phyloP scores from a whole-genome alignment of 2,113 vertebrate genomes.

The Gallinago media region DNA sequence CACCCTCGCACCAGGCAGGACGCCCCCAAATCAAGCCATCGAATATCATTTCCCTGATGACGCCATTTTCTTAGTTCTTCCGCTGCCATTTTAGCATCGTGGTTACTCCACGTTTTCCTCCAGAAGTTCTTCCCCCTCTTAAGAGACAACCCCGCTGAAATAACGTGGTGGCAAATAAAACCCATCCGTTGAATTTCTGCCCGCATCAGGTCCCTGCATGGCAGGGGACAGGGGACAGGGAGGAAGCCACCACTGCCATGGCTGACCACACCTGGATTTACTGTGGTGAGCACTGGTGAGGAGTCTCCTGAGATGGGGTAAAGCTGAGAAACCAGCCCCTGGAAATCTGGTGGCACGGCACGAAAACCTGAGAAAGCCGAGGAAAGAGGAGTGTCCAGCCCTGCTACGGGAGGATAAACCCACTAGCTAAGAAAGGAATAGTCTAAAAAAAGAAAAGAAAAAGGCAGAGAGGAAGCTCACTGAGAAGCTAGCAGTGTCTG shows the following conservation, averaged over 20 bases:
- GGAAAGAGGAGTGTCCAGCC: not conserved
- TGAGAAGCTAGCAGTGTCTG: not conserved
- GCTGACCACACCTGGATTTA: constrained; percentile 32
- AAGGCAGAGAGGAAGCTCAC: not conserved
- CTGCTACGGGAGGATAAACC: not conserved
- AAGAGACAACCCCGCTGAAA: not conserved
- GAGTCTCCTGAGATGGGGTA: not conserved
- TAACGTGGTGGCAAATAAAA: not conserved
- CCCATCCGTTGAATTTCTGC: not conserved
- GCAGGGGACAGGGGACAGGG: not conserved
- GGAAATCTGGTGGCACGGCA: not conserved
- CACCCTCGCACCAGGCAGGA: not conserved
- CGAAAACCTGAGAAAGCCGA: not conserved
- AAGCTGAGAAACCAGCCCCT: not conserved
- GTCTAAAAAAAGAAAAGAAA: not conserved
- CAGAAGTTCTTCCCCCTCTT: not conserved
- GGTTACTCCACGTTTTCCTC: not conserved
- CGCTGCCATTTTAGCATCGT: constrained; percentile 76
- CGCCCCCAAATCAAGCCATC: not conserved
- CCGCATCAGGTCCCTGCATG: fast-evolving
- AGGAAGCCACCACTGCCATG: fast-evolving
- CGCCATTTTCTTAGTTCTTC: constrained; percentile 76
- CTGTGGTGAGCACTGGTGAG: not conserved
- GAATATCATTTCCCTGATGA: constrained; percentile 40
- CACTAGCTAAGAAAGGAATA: not conserved